These are phyloP conservation scores for Apotomis betuletana DNA, from an alignment of 2,888 invertebrate species.

Conservation along the genomic window DNA sequence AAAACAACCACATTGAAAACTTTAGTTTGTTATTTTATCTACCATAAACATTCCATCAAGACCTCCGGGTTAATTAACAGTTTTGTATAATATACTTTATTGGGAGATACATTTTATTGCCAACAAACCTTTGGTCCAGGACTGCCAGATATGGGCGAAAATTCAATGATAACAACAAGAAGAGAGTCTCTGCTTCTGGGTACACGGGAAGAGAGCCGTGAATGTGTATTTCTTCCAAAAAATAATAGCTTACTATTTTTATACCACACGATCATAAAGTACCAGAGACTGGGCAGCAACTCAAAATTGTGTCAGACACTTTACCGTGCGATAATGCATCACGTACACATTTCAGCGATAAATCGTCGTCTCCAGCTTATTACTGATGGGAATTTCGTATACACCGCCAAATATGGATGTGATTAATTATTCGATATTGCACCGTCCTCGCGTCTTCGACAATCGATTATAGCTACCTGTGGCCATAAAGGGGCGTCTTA, in stretches of 20 bases:
- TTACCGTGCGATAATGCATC: conserved; percentile 19
- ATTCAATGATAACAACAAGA: too few species aligned
- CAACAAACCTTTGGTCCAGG: too few species aligned
- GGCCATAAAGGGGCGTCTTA: conserved; percentile 49
- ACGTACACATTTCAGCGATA: conserved; percentile 53
- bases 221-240: too few species aligned
- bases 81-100: neutral
- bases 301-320: conserved; percentile 21
- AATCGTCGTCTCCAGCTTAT: conserved; percentile 63
- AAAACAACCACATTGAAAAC: conserved; percentile 42
- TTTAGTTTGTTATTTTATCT: conserved; percentile 42
- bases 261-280: neutral
- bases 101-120: too few species aligned
- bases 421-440: conserved; percentile 71
- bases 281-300: conserved; percentile 1
- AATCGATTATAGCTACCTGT: conserved; percentile 58
- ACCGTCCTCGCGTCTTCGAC: conserved; percentile 58
- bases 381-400: conserved; percentile 62
- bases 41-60: conserved; percentile 11
- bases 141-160: too few species aligned
- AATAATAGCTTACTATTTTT: too few species aligned
- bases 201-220: too few species aligned
- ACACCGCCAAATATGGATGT: conserved; percentile 62
- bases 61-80: neutral
- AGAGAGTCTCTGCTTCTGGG: too few species aligned